Evolutionary conservation across 2,888 invertebrate genomes (phyloP), one percentile per base, ranked within the genome.

Genomic region (Bursaphelenchus okinawaensis): DNA sequence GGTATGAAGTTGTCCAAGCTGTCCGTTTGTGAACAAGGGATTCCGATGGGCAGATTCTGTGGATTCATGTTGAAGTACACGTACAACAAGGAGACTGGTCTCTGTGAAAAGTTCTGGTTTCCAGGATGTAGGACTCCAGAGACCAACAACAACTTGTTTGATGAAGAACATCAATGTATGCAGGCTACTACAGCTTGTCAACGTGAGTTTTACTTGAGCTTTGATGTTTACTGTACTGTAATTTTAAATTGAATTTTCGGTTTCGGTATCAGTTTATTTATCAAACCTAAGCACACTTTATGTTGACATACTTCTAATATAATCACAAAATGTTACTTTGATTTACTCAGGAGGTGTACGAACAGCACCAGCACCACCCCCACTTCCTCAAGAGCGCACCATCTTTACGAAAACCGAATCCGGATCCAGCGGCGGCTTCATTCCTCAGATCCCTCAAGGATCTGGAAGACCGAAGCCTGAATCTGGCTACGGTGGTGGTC

Each of bases 71-170:
- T 74, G 24, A 77, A 76, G 72, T 80, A 68, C 58, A 68, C 73
- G 16, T 73, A 59, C 55, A 75, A 73, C 57, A 54, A 54, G 26
- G 80, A 80, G 28, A 80, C 79, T 4, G 63, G 73, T n/a, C 69
- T 71, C 67, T 80, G 80, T 60, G 80, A 80, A 57, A 74, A 79
- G 62, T 79, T 79, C 61, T 77, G 77, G 76, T 79, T 79, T 62
- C 78, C 77, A 8, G 71, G 80, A 16, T 80, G 80, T 65, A 62
- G 69, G 19, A 80, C 78, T 1, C 70, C 68, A 8, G 74, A 75
- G 12, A 80, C 80, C 19, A 80, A 81, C 63, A 74, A 76, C 16
- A 80, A 80, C 65, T 67, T 80, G 1, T 80, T 80, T 66, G 74
- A 77, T 31, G 68, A 72, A 20, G 67, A 71, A 31, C 70, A 68